A percentile compares a stretch with the other conserved stretches of the same genome.
phyloP scores from a whole-genome alignment of 2,797 vertebrate species.

The Lerista edwardsae region DNA sequence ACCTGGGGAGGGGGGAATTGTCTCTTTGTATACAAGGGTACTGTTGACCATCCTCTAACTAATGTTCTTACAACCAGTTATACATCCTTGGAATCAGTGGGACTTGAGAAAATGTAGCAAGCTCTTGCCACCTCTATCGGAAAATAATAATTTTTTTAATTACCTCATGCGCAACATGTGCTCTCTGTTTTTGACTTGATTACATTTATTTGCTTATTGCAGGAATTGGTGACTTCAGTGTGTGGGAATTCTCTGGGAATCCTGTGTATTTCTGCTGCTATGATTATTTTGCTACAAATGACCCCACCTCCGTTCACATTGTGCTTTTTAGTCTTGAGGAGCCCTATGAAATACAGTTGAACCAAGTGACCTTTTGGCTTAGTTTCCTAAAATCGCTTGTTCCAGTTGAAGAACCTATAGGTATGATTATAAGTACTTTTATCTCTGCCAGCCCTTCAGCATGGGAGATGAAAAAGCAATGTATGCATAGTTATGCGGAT shows the following conservation, averaged over 20 bases:
- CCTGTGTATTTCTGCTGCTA: constrained; percentile 95
- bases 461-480: neutral
- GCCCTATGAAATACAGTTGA: constrained; percentile 94
- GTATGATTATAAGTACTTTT: constrained; percentile 73
- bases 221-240: constrained; percentile 96
- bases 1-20: neutral
- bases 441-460: neutral
- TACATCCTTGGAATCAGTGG: neutral
- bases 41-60: neutral
- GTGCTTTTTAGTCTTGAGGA: constrained; percentile 95
- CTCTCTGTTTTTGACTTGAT: neutral
- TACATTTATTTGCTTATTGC: constrained; percentile 26
- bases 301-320: constrained; percentile 89
- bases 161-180: neutral
- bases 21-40: neutral
- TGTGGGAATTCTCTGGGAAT: constrained; percentile 98
- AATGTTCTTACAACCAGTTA: neutral
- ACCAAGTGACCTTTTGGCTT: constrained; percentile 97
- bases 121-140: neutral
- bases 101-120: neutral
- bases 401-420: constrained; percentile 88
- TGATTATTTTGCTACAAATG: constrained; percentile 95
- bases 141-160: constrained; percentile 10
- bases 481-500: constrained; percentile 21
- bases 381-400: constrained; percentile 92